A percentile compares a stretch with the other conserved stretches of the same genome.
Conservation (phyloP, 2,113 vertebrate species). For the Azemiops feae region DNA sequence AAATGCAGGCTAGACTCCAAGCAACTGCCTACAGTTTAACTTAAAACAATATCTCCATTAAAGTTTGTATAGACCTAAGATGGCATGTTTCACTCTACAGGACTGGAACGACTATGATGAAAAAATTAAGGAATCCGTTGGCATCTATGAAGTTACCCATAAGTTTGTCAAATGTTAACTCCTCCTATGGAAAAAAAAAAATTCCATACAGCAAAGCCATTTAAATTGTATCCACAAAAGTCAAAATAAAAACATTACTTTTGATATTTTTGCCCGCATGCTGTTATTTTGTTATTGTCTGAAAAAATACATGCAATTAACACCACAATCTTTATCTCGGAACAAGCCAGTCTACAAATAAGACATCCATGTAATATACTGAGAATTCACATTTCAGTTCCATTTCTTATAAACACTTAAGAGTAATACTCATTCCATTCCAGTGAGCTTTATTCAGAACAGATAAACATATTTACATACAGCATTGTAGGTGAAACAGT, state of each 20-base stretch:
- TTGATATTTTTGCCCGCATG: not conserved
- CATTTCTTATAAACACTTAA: not conserved
- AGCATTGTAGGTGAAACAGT: not conserved
- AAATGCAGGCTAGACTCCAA: not conserved
- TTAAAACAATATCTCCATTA: not conserved
- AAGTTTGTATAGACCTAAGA: conserved; percentile 39
- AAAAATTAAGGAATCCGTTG: conserved; percentile 88
- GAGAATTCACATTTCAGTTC: conserved; percentile 1
- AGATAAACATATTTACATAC: not conserved
- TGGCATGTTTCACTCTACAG: conserved; percentile 65
- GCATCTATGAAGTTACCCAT: conserved; percentile 95
- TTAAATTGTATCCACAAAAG: conserved; percentile 12
- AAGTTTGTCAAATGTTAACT: conserved; percentile 88
- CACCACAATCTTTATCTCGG: not conserved
- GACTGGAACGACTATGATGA: conserved; percentile 99
- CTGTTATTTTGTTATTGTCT: not conserved
- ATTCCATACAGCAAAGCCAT: not conserved
- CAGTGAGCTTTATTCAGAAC: not conserved
- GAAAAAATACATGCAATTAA: not conserved
- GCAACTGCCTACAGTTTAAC: conserved; percentile 5
- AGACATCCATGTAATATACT: not conserved
- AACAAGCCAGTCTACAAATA: not conserved
- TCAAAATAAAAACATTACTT: conserved; percentile 44
- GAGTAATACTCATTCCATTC: not conserved
- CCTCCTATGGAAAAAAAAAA: not conserved